Conservation (phyloP, 2,113 vertebrate genomes). For the Vimba vimba region DNA sequence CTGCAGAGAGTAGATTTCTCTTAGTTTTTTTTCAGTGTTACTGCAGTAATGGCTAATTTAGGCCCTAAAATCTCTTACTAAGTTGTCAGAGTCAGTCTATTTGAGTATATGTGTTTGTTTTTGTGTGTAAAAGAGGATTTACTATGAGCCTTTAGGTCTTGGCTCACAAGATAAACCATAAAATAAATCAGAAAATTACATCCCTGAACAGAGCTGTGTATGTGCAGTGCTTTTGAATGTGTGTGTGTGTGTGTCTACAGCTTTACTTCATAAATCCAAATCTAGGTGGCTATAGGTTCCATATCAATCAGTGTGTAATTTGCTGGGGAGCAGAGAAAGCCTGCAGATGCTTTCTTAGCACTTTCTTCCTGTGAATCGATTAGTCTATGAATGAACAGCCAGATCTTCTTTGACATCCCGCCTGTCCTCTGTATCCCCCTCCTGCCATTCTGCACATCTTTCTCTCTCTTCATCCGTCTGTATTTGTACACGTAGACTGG, state of each 20-base stretch:
- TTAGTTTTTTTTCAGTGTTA: not conserved
- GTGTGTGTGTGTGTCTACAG: constrained; percentile 7
- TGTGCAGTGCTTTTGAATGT: not conserved
- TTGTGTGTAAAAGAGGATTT: constrained; percentile 21
- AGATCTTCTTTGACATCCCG: constrained; percentile 30
- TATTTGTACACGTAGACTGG: not conserved
- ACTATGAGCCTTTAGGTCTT: constrained; percentile 32
- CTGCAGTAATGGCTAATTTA: not conserved
- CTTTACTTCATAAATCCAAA: constrained; percentile 38
- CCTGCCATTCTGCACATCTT: not conserved
- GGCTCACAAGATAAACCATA: constrained; percentile 33
- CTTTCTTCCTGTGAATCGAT: constrained; percentile 48
- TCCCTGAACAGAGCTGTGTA: not conserved
- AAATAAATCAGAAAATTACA: constrained; percentile 40
- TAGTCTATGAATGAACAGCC: constrained; percentile 44
- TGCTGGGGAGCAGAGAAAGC: constrained; percentile 46
- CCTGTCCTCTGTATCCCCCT: constrained; percentile 6
- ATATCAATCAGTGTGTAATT: constrained; percentile 45
- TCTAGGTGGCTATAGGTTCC: not conserved
- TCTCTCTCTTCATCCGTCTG: not conserved
- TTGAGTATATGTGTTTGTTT: constrained; percentile 20
- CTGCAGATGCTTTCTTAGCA: constrained; percentile 28
- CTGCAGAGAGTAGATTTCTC: not conserved
- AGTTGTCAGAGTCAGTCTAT: constrained; percentile 16
- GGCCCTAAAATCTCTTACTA: constrained; percentile 1